Percentiles rank a stretch among this genome's conserved stretches.
phyloP scores from a whole-genome alignment of 2,113 vertebrate genomes.

The Diadophis punctatus region DNA sequence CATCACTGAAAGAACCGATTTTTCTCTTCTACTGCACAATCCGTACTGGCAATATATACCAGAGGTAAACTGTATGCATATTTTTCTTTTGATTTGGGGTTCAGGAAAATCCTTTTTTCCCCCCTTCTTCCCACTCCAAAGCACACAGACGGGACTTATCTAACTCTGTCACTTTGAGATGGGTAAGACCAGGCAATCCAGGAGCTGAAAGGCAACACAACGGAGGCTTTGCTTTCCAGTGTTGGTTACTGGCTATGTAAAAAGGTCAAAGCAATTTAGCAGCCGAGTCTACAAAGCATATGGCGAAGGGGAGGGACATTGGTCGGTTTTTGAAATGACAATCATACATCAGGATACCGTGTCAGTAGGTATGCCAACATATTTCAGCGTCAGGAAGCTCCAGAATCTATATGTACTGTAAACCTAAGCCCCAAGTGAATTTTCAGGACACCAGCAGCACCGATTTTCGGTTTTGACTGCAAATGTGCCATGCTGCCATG shows the following conservation, averaged over 20 bases:
- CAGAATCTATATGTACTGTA: neutral
- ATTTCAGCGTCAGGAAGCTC: neutral
- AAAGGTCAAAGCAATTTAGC: neutral
- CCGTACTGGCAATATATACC: neutral
- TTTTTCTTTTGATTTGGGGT: neutral
- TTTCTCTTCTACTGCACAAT: neutral
- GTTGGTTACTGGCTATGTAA: constrained; percentile 28
- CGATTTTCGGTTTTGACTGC: neutral
- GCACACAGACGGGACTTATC: neutral
- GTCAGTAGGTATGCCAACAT: neutral
- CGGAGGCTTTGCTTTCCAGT: constrained; percentile 32
- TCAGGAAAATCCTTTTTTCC: neutral
- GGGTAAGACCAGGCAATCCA: neutral
- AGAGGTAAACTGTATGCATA: neutral
- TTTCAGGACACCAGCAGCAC: neutral
- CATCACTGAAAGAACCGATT: neutral
- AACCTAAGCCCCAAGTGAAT: neutral
- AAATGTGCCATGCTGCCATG: neutral
- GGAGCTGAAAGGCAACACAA: neutral
- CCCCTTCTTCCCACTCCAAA: neutral
- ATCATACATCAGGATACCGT: neutral
- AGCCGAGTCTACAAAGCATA: neutral
- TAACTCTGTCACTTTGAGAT: neutral
- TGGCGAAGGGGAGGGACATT: neutral
- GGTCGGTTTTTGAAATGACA: neutral